phyloP scores from a whole-genome alignment of 2,888 invertebrate species.

The Mythimna ferrago region DNA sequence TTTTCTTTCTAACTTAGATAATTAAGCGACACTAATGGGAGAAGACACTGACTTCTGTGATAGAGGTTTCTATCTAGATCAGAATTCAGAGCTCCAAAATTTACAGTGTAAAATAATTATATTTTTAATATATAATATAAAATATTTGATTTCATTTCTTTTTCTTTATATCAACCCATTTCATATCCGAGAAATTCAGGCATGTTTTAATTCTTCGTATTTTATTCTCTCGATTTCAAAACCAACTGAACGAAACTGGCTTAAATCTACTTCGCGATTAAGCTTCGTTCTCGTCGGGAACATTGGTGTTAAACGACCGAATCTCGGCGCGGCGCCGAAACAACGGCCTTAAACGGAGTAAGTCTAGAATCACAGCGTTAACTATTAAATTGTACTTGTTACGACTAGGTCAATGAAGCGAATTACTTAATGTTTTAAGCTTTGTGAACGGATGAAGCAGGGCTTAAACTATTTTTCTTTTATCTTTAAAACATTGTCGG shows the following conservation, averaged over 20 bases:
- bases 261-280: slow-evolving; percentile 48
- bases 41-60: too few relatives aligned
- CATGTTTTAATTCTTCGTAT: background rate
- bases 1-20: too few relatives aligned
- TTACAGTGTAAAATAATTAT: too few relatives aligned
- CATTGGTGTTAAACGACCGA: slow-evolving; percentile 52
- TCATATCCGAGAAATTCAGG: background rate
- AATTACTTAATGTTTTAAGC: slow-evolving; percentile 40
- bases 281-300: slow-evolving; percentile 48
- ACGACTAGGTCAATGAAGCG: slow-evolving; percentile 45
- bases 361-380: slow-evolving; percentile 45
- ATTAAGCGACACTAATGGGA: too few relatives aligned
- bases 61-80: too few relatives aligned
- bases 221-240: slow-evolving; percentile 18
- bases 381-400: slow-evolving; percentile 49
- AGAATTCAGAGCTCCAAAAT: too few relatives aligned
- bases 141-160: too few relatives aligned
- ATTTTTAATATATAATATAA: too few relatives aligned
- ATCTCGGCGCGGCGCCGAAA: slow-evolving; percentile 44
- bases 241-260: slow-evolving; percentile 44
- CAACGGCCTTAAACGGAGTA: slow-evolving; percentile 45
- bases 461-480: slow-evolving; percentile 8
- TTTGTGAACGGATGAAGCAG: slow-evolving; percentile 15
- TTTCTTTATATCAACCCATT: too few relatives aligned
- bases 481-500: background rate